These are phyloP conservation scores for Blastomussa wellsi DNA, from an alignment of 92 coral and sea anemone species.

Conservation along the genomic window DNA sequence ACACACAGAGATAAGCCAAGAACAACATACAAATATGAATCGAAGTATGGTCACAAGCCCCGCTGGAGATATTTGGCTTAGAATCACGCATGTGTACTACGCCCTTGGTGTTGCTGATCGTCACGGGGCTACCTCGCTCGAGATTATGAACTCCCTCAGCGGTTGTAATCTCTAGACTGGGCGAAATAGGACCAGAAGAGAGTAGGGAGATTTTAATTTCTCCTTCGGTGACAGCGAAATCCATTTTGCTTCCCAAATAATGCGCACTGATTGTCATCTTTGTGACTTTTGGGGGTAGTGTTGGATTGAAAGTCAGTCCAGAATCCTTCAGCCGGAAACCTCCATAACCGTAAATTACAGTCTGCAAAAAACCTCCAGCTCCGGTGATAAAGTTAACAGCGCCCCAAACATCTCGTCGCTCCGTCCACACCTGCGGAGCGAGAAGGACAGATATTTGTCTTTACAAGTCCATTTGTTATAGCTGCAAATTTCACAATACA, in stretches of 20 bases:
- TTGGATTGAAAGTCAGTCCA: constrained; percentile 62
- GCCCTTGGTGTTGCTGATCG: constrained; percentile 44
- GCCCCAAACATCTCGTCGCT: constrained; percentile 65
- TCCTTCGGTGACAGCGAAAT: constrained; percentile 41
- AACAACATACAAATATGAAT: constrained; percentile 30
- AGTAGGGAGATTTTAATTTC: constrained; percentile 52
- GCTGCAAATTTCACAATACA: no score
- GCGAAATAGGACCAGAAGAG: constrained; percentile 64
- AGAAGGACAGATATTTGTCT: background rate
- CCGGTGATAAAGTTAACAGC: constrained; percentile 86
- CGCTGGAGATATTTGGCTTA: background rate
- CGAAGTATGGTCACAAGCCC: constrained; percentile 19
- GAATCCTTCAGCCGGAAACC: constrained; percentile 65
- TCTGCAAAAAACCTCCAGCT: constrained; percentile 83
- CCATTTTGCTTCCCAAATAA: constrained; percentile 71
- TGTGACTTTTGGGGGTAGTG: constrained; percentile 68
- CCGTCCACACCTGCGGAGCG: constrained; percentile 70
- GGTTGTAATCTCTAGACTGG: constrained; percentile 51
- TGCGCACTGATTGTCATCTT: constrained; percentile 63
- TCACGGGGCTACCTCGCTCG: constrained; percentile 48
- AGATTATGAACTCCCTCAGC: constrained; percentile 23
- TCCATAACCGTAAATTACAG: constrained; percentile 79
- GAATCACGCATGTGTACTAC: constrained; percentile 54
- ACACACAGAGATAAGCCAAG: constrained; percentile 6
- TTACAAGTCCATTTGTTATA: background rate